Base-by-base conservation (phyloP, 2,888 invertebrate genomes). In the Lordiphosa andalusiaca region DNA sequence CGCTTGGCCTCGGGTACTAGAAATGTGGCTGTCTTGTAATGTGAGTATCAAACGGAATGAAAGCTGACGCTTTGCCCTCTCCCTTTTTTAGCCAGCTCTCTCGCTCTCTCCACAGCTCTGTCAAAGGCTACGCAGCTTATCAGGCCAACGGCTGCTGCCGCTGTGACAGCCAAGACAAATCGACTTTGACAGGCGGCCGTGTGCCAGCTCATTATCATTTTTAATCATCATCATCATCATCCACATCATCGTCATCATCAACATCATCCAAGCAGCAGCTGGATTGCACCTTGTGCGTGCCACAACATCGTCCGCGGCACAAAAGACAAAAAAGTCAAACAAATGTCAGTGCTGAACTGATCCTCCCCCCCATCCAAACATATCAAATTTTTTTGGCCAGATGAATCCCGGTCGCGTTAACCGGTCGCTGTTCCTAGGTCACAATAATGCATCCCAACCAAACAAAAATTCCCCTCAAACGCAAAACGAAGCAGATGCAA, bases 131-230 rank as follows among this genome's bases (percentile, higher is more conserved):
- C 44, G 44, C 44, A 16, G 72, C 71, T 73, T 77, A 67, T 77
- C 60, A 67, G 59, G 71, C 74, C 74, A 49, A 49, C 37, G 51
- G 56, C 58, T 52, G 51, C 44, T 58, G 36, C 13, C 23, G 19
- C 19, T 19, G 19, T 75, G 60, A 72, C 69, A 69, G 57, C 56
- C 56, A 66, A 59, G 66, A 55, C 68, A 84, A 82, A 84, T 69
- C 61, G 83, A 73, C 71, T 73, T 68, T 77, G 76, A 77, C 76
- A 84, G 83, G 36, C 78, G 58, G 46, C 73, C 44, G 60, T 77
- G 82, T 53, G 82, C 67, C 19, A 48, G 21, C 37, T 25, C 59
- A 30, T 30, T 51, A 57, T 25, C 55, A 50, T 37, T 52, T 56
- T 44, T 42, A 53, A 19, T 19, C 19, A 16, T n/a, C 9, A 48